Evolutionary conservation across 1,140 invertebrate species (phyloP).

Genomic region (Drosophila mauritiana): DNA sequence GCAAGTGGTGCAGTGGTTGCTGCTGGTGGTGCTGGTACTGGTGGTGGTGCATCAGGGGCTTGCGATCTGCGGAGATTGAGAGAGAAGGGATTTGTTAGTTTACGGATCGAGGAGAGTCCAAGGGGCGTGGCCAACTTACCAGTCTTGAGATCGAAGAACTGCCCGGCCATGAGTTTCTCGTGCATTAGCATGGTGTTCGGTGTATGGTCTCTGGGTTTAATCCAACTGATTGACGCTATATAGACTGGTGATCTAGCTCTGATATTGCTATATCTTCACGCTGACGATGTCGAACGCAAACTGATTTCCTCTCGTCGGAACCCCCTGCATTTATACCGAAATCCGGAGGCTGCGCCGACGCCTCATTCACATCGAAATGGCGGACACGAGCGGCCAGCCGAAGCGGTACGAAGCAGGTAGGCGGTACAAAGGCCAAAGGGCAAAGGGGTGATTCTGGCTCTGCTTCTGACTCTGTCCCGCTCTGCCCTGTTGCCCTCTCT

Average conservation of each 20-base stretch:
- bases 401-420: constrained; percentile 46
- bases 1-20: constrained; percentile 27
- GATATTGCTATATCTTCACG: constrained; percentile 34
- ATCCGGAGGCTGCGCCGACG: constrained; percentile 24
- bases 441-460: constrained; percentile 51
- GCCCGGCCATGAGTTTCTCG: constrained; percentile 77
- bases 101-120: not conserved
- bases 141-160: constrained; percentile 82
- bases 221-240: constrained; percentile 42
- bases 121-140: constrained; percentile 67
- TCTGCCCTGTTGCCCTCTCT: constrained; percentile 3
- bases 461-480: not conserved
- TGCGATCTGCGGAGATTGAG: constrained; percentile 55
- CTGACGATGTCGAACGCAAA: constrained; percentile 68
- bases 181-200: constrained; percentile 72
- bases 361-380: constrained; percentile 58
- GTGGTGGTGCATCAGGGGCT: constrained; percentile 67
- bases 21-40: constrained; percentile 59
- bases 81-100: not conserved
- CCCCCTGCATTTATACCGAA: constrained; percentile 66
- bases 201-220: constrained; percentile 26
- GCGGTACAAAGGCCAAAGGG: constrained; percentile 37
- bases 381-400: constrained; percentile 29
- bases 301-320: constrained; percentile 61
- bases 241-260: constrained; percentile 10